A percentile compares a stretch with the other conserved stretches of the same genome.
Evolutionary conservation across 2,888 invertebrate genomes (phyloP).

Genomic region (Tolmerus cingulatus): DNA sequence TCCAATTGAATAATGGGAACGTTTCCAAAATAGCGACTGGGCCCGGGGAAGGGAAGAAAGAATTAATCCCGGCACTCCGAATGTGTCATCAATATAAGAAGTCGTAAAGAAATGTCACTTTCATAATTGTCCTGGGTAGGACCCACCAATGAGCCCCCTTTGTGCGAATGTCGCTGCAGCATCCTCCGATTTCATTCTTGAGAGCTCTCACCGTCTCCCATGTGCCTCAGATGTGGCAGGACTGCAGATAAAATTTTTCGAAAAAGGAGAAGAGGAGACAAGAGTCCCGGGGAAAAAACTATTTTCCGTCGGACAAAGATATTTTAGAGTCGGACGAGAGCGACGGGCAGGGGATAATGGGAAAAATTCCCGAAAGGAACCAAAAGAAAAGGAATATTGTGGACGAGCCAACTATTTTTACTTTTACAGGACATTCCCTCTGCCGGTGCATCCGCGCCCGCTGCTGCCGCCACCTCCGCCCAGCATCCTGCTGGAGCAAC

Average conservation of each 20-base stretch:
- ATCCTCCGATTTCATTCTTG: slow-evolving; percentile 31
- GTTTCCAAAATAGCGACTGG: background rate
- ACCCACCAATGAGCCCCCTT: slow-evolving; percentile 21
- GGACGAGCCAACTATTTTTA: slow-evolving; percentile 34
- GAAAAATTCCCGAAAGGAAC: slow-evolving; percentile 31
- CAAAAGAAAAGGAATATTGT: slow-evolving; percentile 33
- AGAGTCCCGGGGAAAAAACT: background rate
- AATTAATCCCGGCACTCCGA: slow-evolving; percentile 18
- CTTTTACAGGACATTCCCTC: background rate
- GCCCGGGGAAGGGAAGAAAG: background rate
- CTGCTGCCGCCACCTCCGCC: too few relatives aligned
- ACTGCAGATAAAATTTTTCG: background rate
- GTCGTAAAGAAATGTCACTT: slow-evolving; percentile 37
- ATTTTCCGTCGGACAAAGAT: slow-evolving; percentile 32
- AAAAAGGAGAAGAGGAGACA: background rate
- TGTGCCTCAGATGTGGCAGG: background rate
- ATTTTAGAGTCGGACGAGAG: slow-evolving; percentile 4
- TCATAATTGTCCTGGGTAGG: slow-evolving; percentile 23
- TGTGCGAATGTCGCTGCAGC: slow-evolving; percentile 12
- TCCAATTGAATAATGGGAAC: slow-evolving; percentile 27
- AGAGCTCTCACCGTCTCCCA: background rate
- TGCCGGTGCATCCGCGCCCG: background rate
- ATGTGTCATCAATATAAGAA: slow-evolving; percentile 24
- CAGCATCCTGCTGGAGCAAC: background rate
- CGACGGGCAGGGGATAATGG: background rate